Percentiles rank a stretch among this genome's conserved stretches.
These are phyloP conservation scores for Phoeniculus purpureus DNA, from an alignment of 2,797 vertebrate species.

Conservation along the genomic window DNA sequence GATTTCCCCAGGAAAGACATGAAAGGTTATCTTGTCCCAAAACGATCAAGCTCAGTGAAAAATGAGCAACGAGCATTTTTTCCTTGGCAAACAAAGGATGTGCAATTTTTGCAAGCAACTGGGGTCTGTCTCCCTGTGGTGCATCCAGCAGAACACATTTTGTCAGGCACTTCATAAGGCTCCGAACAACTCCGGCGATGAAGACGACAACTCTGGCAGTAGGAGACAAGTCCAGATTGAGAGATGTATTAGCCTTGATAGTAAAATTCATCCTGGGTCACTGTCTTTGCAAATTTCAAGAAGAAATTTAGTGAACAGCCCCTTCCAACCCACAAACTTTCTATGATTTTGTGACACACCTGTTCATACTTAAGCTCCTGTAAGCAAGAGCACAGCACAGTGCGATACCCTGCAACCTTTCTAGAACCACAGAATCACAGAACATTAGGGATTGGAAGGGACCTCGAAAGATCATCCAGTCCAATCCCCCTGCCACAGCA, in stretches of 20 bases:
- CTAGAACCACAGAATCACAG: too few species aligned
- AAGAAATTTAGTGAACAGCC: too few species aligned
- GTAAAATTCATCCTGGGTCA: not conserved
- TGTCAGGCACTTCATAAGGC: not conserved
- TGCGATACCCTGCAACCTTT: not conserved
- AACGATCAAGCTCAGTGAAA: not conserved
- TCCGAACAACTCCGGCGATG: not conserved
- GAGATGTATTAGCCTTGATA: not conserved
- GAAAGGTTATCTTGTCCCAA: not conserved
- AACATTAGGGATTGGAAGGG: too few species aligned
- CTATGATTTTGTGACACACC: too few species aligned
- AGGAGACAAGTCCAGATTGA: not conserved
- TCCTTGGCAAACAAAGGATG: not conserved
- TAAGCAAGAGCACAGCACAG: not conserved
- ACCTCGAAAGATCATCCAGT: too few species aligned
- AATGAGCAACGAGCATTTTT: not conserved
- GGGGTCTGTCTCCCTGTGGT: not conserved
- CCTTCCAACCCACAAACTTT: too few species aligned
- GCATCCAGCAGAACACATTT: not conserved
- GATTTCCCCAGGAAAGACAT: slow-evolving; percentile 41
- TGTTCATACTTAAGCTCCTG: not conserved
- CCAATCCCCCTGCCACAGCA: too few species aligned
- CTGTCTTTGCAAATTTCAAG: not conserved
- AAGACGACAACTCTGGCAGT: not conserved
- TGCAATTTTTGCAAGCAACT: not conserved